Evolutionary conservation across 1,140 invertebrate species (phyloP).

Genomic region (Stegodyphus dumicola): DNA sequence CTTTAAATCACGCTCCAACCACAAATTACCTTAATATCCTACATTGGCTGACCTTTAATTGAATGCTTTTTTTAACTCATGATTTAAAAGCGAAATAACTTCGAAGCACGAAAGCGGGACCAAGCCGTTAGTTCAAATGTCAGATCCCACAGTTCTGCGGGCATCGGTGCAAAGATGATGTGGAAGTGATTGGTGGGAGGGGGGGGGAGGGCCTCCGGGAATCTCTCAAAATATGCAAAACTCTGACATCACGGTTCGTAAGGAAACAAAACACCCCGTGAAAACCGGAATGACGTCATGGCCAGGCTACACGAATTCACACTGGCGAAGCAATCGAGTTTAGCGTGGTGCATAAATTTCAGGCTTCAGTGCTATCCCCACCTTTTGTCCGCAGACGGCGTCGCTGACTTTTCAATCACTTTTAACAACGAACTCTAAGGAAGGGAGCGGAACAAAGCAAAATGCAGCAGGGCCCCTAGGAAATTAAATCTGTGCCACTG

Average conservation of each 20-base stretch:
- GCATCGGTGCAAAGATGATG: too few relatives aligned
- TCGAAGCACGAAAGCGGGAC: too few relatives aligned
- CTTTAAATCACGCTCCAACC: too few relatives aligned
- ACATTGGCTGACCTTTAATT: too few relatives aligned
- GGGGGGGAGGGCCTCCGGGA: not conserved
- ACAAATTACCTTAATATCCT: too few relatives aligned
- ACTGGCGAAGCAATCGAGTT: constrained; percentile 42
- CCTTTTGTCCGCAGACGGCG: constrained; percentile 31
- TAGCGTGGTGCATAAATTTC: constrained; percentile 54
- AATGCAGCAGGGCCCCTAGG: not conserved
- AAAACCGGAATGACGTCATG: constrained; percentile 31
- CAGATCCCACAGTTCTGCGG: too few relatives aligned
- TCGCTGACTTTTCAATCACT: constrained; percentile 56
- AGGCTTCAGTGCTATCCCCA: constrained; percentile 24
- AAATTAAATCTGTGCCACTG: constrained; percentile 58
- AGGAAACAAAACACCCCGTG: constrained; percentile 37
- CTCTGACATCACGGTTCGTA: constrained; percentile 21
- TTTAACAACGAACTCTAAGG: constrained; percentile 33
- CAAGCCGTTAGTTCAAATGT: too few relatives aligned
- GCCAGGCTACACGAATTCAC: not conserved
- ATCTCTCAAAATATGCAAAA: constrained; percentile 45
- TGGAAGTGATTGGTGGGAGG: too few relatives aligned
- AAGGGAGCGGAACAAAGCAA: constrained; percentile 8
- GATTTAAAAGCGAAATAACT: too few relatives aligned
- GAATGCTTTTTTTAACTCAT: too few relatives aligned